phyloP scores from a whole-genome alignment of 2,797 vertebrate genomes.

The Oryzias dopingdopingensis region DNA sequence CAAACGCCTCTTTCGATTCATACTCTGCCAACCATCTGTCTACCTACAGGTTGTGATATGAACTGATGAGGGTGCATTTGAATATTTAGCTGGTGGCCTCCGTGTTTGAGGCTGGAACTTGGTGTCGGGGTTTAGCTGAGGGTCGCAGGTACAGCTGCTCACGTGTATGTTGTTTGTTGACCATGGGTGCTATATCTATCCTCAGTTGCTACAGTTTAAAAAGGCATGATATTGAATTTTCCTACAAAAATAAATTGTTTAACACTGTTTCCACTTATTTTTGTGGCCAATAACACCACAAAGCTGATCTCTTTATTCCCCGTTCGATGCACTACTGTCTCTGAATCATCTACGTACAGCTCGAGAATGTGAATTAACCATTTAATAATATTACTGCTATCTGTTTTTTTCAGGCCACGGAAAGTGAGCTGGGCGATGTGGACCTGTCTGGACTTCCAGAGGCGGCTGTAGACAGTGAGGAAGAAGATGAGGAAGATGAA shows the following conservation, averaged over 20 bases:
- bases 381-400: not conserved
- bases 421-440: slow-evolving; percentile 94
- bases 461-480: slow-evolving; percentile 94
- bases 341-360: too few relatives aligned
- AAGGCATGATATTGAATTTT: too few relatives aligned
- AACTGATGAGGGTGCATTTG: slow-evolving; percentile 38
- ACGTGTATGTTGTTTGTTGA: slow-evolving; percentile 3
- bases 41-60: slow-evolving; percentile 12
- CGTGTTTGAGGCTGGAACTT: slow-evolving; percentile 1
- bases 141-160: slow-evolving; percentile 22
- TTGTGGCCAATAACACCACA: too few relatives aligned
- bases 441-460: slow-evolving; percentile 96
- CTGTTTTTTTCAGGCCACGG: slow-evolving; percentile 82
- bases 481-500: slow-evolving; percentile 96
- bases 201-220: too few relatives aligned
- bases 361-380: too few relatives aligned
- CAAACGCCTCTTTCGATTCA: slow-evolving; percentile 15
- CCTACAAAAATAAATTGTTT: too few relatives aligned
- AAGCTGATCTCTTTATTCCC: not conserved
- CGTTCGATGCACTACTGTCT: not conserved
- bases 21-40: slow-evolving; percentile 44
- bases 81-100: slow-evolving; percentile 26
- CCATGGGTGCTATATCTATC: not conserved
- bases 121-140: slow-evolving; percentile 2
- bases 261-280: too few relatives aligned